Evolutionary conservation across 2,797 vertebrate species (phyloP), one percentile per base, ranked within the genome.

Genomic region (Hapalemur alaotrensis): DNA sequence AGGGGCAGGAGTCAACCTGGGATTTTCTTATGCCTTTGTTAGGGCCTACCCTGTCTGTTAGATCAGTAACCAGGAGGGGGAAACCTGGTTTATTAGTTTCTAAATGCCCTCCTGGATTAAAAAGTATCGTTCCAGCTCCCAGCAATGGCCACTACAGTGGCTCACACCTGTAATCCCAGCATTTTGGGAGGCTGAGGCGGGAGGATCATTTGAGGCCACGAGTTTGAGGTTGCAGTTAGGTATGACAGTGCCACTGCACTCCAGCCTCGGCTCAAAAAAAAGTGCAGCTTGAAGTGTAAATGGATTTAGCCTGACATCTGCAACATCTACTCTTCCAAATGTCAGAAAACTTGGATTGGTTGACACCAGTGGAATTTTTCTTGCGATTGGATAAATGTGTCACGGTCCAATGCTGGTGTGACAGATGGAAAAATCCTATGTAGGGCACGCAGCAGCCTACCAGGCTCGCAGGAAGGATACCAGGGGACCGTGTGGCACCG

Each of bases 381-480:
- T 76, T 96, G 61, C 82, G 41, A 65, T 48, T 95, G 93, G 93
- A 91, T 97, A 97, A 97, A 91, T 91, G 91, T 98, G 97, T 96
- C 97, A 93, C 65, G 11, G 82, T 13, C 59, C 79, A 57, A 30
- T 22, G 88, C 95, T 54, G 43, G 70, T 72, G 85, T 41, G 48
- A 84, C 75, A 95, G 95, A 93, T 96, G 97, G 96, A 93, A 94
- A 97, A 91, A 91, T 72, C 79, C 90, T 95, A 97, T 97, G 85
- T 93, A 94, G 96, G 97, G 59, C 96, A 92, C 7, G 4, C 76
- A 38, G 78, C 82, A 46, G 86, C 52, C 80, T 61, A 61, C 28
- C 32, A 38, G 35, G 65, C 75, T 15, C 12, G 10, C 12, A 80
- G 90, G 80, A 38, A 93, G 72, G 92, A 43, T 81, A 57, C 94